Evolutionary conservation across 1,140 invertebrate genomes (phyloP).

Genomic region (Sminthurides bifidus): DNA sequence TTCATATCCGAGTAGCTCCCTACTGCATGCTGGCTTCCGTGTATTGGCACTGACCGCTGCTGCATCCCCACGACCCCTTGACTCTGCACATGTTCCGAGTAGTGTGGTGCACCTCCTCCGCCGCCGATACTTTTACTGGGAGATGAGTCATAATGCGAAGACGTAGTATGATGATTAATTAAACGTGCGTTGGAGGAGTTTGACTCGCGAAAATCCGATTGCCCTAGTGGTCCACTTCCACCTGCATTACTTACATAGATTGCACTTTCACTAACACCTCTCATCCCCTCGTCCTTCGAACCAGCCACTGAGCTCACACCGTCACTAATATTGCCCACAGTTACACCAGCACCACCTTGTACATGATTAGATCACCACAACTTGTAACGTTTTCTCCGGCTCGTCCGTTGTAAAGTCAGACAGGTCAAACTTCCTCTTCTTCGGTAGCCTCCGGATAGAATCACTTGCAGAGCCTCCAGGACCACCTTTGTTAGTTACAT

Average conservation of each 20-base stretch:
- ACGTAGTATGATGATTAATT: no score
- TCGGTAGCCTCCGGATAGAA: conserved; percentile 23
- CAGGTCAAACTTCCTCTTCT: conserved; percentile 30
- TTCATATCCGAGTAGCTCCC: neutral
- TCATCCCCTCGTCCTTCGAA: neutral
- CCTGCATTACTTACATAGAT: neutral
- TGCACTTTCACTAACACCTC: neutral
- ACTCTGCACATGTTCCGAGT: no score
- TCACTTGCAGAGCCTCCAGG: conserved; percentile 10
- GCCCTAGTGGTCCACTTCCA: neutral
- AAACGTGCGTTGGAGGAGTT: no score
- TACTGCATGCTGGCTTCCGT: neutral
- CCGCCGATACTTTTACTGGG: neutral
- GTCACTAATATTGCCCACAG: no score
- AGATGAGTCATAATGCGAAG: neutral
- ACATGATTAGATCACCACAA: conserved; percentile 4
- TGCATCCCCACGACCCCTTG: no score
- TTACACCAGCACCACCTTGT: neutral
- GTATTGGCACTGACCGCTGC: no score
- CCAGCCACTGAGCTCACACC: no score
- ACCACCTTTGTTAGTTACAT: no score
- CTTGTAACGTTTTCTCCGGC: conserved; percentile 11
- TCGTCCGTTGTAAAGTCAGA: conserved; percentile 27
- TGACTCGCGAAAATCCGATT: neutral
- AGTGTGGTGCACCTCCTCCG: no score